Base-by-base conservation (phyloP, 2,888 invertebrate genomes). In the Exocentrus adspersus region DNA sequence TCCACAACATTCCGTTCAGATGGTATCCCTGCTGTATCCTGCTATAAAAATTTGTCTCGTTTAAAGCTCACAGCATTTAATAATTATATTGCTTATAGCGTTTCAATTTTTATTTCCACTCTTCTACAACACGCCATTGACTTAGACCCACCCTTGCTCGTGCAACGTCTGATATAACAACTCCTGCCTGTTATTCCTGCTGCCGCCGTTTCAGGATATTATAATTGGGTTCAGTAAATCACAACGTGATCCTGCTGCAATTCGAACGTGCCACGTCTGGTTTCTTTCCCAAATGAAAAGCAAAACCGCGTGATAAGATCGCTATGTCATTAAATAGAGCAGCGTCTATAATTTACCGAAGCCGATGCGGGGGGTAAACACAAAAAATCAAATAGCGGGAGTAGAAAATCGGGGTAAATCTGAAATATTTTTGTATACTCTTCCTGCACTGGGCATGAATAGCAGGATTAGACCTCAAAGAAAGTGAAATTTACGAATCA, bases 161-260 rank as follows among this genome's bases (percentile, higher is more conserved):
- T 51, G 51, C 51, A 42, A 20, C 28, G 43, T 43, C 45, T 48
- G 50, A 59, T 59, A 48, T 60, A 60, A 57, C 46, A 57, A 57
- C 57, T 57, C 57, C 57, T 46, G 57, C 46, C 57, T 57, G 57
- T 52, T 60, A 30, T 48, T 52, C 41, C 42, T 20, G 57, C 32
- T 43, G 54, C 41, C 54, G 54, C 43, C 45, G 57, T 51, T 21
- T 48, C 20, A 43, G 60, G 51, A 60, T 60, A 60, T 60, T 60
- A 60, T 60, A 60, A 60, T 60, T 60, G 60, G 60, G 42, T 37
- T 30, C 51, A 60, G 60, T 60, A 60, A 60, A 60, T 60, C 60
- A 60, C 60, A 51, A 51, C 60, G 60, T 51, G 60, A 60, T 60
- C n/a, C n/a, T n/a, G 48, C 60, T 60, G 60, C 60, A 60, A 60